Evolutionary conservation across 2,797 vertebrate genomes (phyloP), one percentile per base, ranked within the genome.

Genomic region (Pseudopleuronectes americanus): DNA sequence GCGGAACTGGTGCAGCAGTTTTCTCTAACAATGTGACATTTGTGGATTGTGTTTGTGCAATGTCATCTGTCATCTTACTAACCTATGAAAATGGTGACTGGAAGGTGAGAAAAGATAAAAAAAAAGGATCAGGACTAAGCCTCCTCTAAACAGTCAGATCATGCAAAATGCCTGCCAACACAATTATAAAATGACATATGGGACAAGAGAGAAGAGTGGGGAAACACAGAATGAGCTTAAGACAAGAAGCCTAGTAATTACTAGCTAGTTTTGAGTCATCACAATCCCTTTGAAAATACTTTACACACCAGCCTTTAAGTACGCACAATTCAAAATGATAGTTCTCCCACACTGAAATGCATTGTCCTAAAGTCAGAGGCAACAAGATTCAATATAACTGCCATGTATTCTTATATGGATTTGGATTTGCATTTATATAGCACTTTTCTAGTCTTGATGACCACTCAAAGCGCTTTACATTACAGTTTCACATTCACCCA

Each of bases 111-210:
- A 55, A 67, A 64, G 28, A 64, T 61, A 31, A 23, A 3, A 31
- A 23, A 3, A 48, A n/a, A 31, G 60, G 45, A 61, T 14, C 6
- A 4, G 17, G 54, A 65, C 45, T 47, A 12, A 47, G 19, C 13
- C 4, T 70, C 17, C 60, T 21, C 51, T 41, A 4, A 54, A 22
- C 38, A 65, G 71, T 76, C 28, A 63, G 4, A 2, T 79, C 65
- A 72, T 5, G 12, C 41, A 43, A 65, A 86, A 73, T 67, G 47
- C 49, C 28, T 66, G 62, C 67, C 52, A 75, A 65, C 54, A 71
- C 56, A 64, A 28, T 55, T 74, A 41, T 54, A 56, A 52, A 64
- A 74, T 64, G 63, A 61, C 76, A 76, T 57, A 43, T 33, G 65
- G 21, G 31, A 74, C 62, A 74, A 72, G 36, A 71, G 9, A 78